Base-by-base conservation (phyloP, 2,113 vertebrate genomes). In the Ptilonorhynchus violaceus region DNA sequence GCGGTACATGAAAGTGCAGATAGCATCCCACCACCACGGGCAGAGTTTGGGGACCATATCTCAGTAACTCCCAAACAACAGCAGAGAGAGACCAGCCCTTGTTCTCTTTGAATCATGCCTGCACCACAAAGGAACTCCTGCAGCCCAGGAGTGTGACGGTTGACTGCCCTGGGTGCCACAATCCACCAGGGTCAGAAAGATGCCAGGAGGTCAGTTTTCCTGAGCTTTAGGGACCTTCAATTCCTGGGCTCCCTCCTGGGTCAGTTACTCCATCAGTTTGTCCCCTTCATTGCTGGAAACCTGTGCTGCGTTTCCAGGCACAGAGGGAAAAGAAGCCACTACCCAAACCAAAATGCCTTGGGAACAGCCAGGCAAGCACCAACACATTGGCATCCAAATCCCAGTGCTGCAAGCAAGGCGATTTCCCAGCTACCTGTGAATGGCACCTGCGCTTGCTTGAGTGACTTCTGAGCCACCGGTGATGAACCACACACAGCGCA, bases 11-110 rank as follows among this genome's bases (percentile, higher is more conserved):
- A 33, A 56, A 42, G 30, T 56, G 23, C 10, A 80, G 15, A 5
- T 33, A 52, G 30, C 14, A 91, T 18, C 8, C 33, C 39, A 53
- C 9, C 4, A 46, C 13, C 15, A 59, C 2, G 12, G 33, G 15
- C 20, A 56, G 59, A 80, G 27, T 59, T 52, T 76, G 24, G 44
- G 52, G 7, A 39, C 6, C 18, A 46, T 18, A 4, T 14, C 21
- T 2, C 15, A 49, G 19, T 33, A 84, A 35, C 4, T 56, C 41
- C 18, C n/a, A 56, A 15, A 27, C 2, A 3, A 13, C 0, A 0
- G 62, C 11, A 15, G 17, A 72, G 18, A 33, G 24, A 47, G 3
- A 15, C 4, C 0, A 0, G 7, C 2, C 21, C 9, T 53, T 63
- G 17, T 9, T 47, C 7, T 72, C 30, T 76, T 49, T 42, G 18